Evolutionary conservation across 2,888 invertebrate species (phyloP), one percentile per base, ranked within the genome.

Genomic region (Podotricha telesiphe): DNA sequence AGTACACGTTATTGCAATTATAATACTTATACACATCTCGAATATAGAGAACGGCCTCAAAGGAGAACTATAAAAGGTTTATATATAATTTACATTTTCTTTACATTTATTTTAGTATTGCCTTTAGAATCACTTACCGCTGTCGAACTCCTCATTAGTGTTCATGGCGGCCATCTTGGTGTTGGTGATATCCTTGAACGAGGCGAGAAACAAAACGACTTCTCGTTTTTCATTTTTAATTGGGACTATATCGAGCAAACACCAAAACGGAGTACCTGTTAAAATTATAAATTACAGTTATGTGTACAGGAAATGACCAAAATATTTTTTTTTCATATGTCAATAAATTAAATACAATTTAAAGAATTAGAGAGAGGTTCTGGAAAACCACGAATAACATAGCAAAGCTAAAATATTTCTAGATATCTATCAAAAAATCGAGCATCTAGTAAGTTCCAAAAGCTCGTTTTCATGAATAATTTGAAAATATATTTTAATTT

Each of bases 221-320:
- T 98, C 98, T 74, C 98, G 95, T 90, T 99, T 99, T 89, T 99
- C 99, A 94, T 99, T 99, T 94, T 99, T 99, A 92, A 99, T 99
- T 84, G 99, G 99, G 74, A 99, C 98, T 88, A 99, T 98, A 93
- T 99, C 99, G 91, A 99, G 95, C 79, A 99, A 95, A 93, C 98
- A 99, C 97, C 98, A 98, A 91, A 99, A 99, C 65, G 97, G 96
- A 78, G 96, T 95, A 76, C 97, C 98, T 98, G 94, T 59, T 37
- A 37, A 37, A 81, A 84, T 79, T 77, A 76, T 74, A 71, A 79
- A 80, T 79, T 40, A 76, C 8, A 63, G 17, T 42, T 13, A 42
- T 42, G 13, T 13, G 13, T 42, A 7, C 42, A 42, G 1, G 13
- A 13, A 42, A 37, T 37, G 37, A 37, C 8, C 1, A 37, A 37